These are phyloP conservation scores for Drosophila grimshawi DNA, from an alignment of 1,140 invertebrate species.

Conservation along the genomic window DNA sequence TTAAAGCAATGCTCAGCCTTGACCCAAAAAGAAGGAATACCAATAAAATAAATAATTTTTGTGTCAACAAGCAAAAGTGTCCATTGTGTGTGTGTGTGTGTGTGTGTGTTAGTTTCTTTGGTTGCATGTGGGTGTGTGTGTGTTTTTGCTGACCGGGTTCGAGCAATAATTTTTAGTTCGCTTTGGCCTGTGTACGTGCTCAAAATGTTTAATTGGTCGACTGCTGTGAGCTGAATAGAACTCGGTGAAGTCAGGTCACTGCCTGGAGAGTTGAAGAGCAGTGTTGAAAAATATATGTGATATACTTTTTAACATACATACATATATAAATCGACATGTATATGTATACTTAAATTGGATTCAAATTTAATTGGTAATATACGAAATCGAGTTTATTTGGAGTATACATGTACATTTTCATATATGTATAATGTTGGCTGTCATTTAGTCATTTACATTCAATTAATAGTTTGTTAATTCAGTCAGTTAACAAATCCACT, in stretches of 20 bases:
- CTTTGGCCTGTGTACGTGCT: constrained; percentile 56
- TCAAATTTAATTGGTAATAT: no score
- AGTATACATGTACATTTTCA: no score
- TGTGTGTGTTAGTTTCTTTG: no score
- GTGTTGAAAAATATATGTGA: no score
- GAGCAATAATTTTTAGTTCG: constrained; percentile 36
- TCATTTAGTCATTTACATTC: no score
- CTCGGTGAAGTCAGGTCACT: constrained; percentile 9
- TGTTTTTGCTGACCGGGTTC: constrained; percentile 46
- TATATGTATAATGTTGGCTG: no score
- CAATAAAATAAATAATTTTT: constrained; percentile 38
- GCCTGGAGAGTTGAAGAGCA: constrained; percentile 1
- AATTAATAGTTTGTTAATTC: no score
- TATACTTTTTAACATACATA: no score
- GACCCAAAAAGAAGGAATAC: constrained; percentile 48
- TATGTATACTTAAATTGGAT: no score
- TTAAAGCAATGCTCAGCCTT: constrained; percentile 52
- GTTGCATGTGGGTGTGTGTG: constrained; percentile 29
- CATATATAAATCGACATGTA: no score
- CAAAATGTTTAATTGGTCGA: constrained; percentile 68
- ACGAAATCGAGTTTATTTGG: no score
- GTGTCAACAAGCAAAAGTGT: constrained; percentile 42
- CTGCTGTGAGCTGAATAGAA: constrained; percentile 21
- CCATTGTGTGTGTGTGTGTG: neutral
- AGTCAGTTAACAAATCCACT: no score